Percentiles rank a stretch among this genome's conserved stretches.
These are phyloP conservation scores for Sitodiplosis mosellana DNA, from an alignment of 1,140 invertebrate genomes.

Conservation along the genomic window DNA sequence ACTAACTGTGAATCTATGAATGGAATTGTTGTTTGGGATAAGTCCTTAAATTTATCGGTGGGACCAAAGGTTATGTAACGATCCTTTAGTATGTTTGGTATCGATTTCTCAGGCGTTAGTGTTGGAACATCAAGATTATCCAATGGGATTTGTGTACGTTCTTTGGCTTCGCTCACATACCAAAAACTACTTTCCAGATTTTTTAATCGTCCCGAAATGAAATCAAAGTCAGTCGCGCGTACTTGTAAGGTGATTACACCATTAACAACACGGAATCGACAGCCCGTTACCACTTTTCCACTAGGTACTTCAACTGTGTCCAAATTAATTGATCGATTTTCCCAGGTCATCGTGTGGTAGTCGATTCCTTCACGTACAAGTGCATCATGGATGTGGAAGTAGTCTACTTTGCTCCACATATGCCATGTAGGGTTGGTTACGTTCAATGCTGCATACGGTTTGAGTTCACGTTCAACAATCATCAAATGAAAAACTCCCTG, in stretches of 20 bases:
- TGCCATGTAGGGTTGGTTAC: constrained; percentile 32
- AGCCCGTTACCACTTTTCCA: constrained; percentile 36
- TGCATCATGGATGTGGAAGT: constrained; percentile 60
- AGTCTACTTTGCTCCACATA: constrained; percentile 53
- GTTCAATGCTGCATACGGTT: not conserved
- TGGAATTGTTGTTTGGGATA: not conserved
- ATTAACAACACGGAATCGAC: constrained; percentile 54
- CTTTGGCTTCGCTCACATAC: constrained; percentile 65
- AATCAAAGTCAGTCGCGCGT: constrained; percentile 56
- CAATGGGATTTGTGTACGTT: constrained; percentile 38
- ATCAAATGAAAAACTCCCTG: too few relatives aligned
- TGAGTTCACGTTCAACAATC: too few relatives aligned
- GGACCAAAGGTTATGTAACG: not conserved
- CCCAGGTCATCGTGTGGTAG: constrained; percentile 42
- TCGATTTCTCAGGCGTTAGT: constrained; percentile 16
- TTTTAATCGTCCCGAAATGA: constrained; percentile 46
- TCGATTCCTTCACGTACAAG: constrained; percentile 61
- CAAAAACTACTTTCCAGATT: constrained; percentile 40
- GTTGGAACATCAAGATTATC: constrained; percentile 49
- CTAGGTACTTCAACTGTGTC: constrained; percentile 55
- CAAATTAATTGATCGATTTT: constrained; percentile 56
- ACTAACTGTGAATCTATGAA: not conserved
- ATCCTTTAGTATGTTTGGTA: not conserved
- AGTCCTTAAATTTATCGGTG: not conserved
- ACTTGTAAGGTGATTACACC: constrained; percentile 70